Evolutionary conservation across 2,113 vertebrate genomes (phyloP).

Genomic region (Tyto alba): DNA sequence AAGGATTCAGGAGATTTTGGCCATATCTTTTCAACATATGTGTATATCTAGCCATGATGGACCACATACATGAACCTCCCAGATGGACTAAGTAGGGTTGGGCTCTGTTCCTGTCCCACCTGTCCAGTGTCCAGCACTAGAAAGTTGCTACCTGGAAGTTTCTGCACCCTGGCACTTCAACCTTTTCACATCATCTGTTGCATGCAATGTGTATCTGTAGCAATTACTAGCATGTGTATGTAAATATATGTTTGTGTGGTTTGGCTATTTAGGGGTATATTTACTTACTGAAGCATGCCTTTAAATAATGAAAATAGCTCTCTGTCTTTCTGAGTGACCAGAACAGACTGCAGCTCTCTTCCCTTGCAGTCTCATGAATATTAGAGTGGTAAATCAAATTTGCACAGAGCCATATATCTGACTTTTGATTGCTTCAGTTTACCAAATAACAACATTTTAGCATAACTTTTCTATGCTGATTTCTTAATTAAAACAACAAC

Average conservation of each 20-base stretch:
- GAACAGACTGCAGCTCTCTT: background rate
- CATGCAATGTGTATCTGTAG: background rate
- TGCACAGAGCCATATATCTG: background rate
- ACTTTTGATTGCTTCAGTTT: background rate
- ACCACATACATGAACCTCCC: background rate
- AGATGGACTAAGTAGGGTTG: background rate
- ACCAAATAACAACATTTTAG: background rate
- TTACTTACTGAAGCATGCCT: background rate
- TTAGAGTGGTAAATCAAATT: background rate
- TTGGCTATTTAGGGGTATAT: background rate
- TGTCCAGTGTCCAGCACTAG: background rate
- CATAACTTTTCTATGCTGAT: background rate
- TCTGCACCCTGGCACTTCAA: background rate
- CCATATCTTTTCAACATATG: fast-evolving
- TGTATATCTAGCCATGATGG: background rate
- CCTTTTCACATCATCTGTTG: background rate
- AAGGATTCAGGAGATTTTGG: background rate
- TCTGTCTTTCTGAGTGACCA: background rate
- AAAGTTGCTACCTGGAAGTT: background rate
- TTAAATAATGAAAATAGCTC: background rate
- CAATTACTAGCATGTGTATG: background rate
- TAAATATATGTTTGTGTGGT: background rate
- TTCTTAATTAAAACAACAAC: background rate
- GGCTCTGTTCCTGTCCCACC: background rate
- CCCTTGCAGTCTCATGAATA: background rate